Conservation (phyloP, 2,888 invertebrate genomes). For the Zeuzera pyrina region DNA sequence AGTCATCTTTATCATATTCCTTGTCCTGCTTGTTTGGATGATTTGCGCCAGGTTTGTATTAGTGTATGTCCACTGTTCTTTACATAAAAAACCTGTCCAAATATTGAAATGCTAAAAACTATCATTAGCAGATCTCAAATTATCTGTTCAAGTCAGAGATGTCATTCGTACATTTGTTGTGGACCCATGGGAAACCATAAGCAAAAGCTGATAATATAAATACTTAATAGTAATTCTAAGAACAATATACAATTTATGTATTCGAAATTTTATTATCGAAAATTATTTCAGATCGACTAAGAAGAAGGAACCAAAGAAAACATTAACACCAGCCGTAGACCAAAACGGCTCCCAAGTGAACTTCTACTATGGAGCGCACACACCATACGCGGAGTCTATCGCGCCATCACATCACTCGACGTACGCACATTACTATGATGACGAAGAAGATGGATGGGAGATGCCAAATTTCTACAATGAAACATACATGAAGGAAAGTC, state of each 20-base stretch:
- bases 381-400: conserved; percentile 95
- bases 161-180: too few relatives aligned
- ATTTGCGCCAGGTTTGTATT: conserved; percentile 94
- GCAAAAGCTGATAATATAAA: too few relatives aligned
- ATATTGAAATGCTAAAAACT: too few relatives aligned
- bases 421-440: conserved; percentile 96
- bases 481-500: conserved; percentile 95
- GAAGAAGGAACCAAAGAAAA: conserved; percentile 93
- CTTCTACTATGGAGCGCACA: conserved; percentile 96
- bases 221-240: too few relatives aligned
- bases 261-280: too few relatives aligned
- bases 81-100: too few relatives aligned
- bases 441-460: conserved; percentile 97
- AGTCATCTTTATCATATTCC: conserved; percentile 93
- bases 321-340: conserved; percentile 89
- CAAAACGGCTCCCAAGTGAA: conserved; percentile 95
- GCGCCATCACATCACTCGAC: conserved; percentile 96
- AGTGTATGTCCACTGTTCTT: too few relatives aligned
- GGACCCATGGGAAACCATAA: too few relatives aligned
- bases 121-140: too few relatives aligned
- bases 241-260: too few relatives aligned
- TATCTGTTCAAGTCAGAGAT: too few relatives aligned
- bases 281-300: conserved; percentile 89
- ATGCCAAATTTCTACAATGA: conserved; percentile 98
- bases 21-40: conserved; percentile 96